Conservation (phyloP, 2,888 invertebrate species). For the Steinernema scapterisci region DNA sequence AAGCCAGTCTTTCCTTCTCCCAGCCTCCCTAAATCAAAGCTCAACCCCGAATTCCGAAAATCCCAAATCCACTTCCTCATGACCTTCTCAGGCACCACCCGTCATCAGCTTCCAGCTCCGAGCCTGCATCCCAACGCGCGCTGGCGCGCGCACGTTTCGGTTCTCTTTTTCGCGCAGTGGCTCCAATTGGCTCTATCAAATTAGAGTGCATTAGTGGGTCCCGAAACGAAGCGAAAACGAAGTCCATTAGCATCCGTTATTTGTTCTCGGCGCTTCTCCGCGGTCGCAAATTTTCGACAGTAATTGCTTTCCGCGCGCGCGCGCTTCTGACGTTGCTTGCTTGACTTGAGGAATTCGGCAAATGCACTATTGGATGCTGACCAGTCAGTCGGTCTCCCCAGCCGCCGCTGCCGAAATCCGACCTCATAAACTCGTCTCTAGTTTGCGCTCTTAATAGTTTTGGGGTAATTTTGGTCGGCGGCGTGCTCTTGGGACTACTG, state of each 20-base stretch:
- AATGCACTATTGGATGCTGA: too few species aligned
- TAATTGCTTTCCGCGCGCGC: slow-evolving; percentile 29
- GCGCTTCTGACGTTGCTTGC: background rate
- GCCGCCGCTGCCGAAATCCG: slow-evolving; percentile 3
- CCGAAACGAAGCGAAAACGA: slow-evolving; percentile 28
- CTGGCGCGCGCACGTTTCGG: background rate
- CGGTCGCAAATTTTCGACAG: background rate
- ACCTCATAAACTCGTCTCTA: background rate
- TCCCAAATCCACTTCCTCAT: background rate
- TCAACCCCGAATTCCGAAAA: too few species aligned
- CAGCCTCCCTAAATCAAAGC: too few species aligned
- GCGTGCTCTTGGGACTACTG: too few species aligned
- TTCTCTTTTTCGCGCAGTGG: background rate
- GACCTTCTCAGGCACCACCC: background rate
- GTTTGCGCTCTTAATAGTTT: too few species aligned
- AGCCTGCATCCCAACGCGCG: background rate
- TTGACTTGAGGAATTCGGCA: slow-evolving; percentile 1
- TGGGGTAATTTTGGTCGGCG: too few species aligned
- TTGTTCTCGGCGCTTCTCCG: slow-evolving; percentile 1
- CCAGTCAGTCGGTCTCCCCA: too few species aligned
- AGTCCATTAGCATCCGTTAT: slow-evolving; percentile 31
- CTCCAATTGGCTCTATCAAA: slow-evolving; percentile 30
- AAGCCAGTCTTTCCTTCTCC: too few species aligned
- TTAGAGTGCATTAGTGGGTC: slow-evolving; percentile 32
- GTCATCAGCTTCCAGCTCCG: background rate